Conservation (phyloP, 1,140 invertebrate genomes). For the Scaptomyza graminum region DNA sequence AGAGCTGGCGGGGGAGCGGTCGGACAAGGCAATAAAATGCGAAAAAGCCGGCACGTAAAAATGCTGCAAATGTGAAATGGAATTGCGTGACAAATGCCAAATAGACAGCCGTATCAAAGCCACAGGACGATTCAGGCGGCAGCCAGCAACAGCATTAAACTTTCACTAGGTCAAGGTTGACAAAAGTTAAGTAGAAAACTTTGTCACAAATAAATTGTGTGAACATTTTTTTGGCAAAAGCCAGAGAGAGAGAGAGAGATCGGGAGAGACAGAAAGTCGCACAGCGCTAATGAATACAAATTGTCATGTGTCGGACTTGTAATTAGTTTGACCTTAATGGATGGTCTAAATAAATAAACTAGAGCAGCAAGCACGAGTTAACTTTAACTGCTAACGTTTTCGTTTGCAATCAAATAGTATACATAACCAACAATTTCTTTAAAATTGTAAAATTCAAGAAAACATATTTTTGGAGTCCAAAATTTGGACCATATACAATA, state of each 20-base stretch:
- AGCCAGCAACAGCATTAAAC: slow-evolving; percentile 2
- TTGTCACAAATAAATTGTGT: slow-evolving; percentile 13
- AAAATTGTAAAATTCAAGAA: too few species aligned
- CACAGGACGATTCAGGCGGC: neutral
- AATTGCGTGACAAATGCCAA: slow-evolving; percentile 44
- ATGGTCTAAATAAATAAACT: neutral
- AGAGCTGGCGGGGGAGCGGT: too few species aligned
- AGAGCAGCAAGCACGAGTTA: neutral
- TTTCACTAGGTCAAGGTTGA: slow-evolving; percentile 34
- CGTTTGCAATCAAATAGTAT: too few species aligned
- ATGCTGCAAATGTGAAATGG: slow-evolving; percentile 18
- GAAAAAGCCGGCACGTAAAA: slow-evolving; percentile 17
- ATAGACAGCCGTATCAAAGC: neutral
- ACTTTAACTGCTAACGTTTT: neutral
- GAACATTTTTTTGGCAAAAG: neutral
- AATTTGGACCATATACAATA: too few species aligned
- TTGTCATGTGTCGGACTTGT: neutral
- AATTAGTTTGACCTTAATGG: slow-evolving; percentile 6
- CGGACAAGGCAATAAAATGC: slow-evolving; percentile 9
- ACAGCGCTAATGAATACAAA: slow-evolving; percentile 15
- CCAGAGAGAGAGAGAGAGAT: neutral
- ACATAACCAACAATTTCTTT: too few species aligned
- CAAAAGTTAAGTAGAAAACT: slow-evolving; percentile 8
- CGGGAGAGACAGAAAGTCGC: too few species aligned
- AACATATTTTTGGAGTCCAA: too few species aligned